Conservation (phyloP, 2,797 vertebrate species). For the Chelonia mydas region DNA sequence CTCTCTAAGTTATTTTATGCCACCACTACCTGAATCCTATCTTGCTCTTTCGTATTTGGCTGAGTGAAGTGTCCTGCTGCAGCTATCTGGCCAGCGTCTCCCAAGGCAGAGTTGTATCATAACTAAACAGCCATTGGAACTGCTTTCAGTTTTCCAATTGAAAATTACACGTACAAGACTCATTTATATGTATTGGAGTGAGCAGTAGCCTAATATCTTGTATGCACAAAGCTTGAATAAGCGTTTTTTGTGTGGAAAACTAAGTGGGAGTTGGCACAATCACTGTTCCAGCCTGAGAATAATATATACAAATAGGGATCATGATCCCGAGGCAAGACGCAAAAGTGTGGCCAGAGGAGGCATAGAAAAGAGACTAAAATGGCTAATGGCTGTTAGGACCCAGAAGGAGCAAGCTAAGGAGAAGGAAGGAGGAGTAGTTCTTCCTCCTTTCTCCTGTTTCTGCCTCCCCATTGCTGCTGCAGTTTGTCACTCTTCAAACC, state of each 20-base stretch:
- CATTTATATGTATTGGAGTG: background rate
- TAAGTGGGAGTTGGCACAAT: background rate
- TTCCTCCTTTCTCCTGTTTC: background rate
- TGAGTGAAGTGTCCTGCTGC: background rate
- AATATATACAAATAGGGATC: background rate
- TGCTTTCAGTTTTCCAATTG: background rate
- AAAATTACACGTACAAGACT: background rate
- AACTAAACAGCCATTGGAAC: background rate
- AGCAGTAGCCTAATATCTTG: background rate
- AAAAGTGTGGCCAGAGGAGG: background rate
- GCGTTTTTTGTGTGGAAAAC: background rate
- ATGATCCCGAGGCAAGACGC: background rate
- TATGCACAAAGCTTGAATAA: background rate
- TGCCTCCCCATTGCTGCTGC: background rate
- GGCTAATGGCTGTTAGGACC: background rate
- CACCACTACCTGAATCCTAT: background rate
- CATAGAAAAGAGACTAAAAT: background rate
- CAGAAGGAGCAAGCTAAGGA: background rate
- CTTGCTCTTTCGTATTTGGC: background rate
- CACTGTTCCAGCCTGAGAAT: background rate
- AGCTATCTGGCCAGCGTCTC: background rate
- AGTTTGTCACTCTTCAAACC: background rate
- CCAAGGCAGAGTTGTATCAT: background rate
- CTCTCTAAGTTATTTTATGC: background rate
- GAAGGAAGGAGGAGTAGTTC: background rate